Conservation (phyloP, 2,888 invertebrate species). For the Rugalucina vietnamica region DNA sequence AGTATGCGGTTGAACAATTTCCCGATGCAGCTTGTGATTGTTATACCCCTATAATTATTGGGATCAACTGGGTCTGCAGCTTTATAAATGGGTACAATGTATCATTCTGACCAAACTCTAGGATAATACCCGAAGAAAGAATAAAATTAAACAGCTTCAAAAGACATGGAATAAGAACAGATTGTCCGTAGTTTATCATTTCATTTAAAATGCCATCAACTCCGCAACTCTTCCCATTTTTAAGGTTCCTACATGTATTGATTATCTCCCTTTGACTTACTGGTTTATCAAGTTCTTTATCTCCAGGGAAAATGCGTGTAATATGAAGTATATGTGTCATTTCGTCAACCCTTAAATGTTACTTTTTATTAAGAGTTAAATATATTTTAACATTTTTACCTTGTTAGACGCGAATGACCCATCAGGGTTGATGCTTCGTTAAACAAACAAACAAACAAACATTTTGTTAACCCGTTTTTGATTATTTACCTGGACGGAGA, state of each 20-base stretch:
- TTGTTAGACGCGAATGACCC: too few species aligned
- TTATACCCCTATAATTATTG: constrained; percentile 3
- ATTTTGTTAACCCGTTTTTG: background rate
- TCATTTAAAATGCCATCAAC: constrained; percentile 9
- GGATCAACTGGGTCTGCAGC: background rate
- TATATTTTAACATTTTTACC: too few species aligned
- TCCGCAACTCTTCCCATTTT: background rate
- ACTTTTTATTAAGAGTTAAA: too few species aligned
- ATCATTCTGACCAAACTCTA: background rate
- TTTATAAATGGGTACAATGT: constrained; percentile 7
- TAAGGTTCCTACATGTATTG: background rate
- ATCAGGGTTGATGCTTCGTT: too few species aligned
- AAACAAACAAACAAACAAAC: too few species aligned
- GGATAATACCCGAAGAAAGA: background rate
- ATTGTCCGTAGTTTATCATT: constrained; percentile 15
- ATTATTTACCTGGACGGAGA: background rate
- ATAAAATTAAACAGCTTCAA: constrained; percentile 11
- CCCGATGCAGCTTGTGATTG: background rate
- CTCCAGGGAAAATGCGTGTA: too few species aligned
- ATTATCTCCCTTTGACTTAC: background rate
- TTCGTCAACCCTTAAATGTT: too few species aligned
- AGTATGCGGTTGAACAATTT: constrained; percentile 10
- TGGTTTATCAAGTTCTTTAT: too few species aligned
- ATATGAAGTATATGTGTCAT: too few species aligned
- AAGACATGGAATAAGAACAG: background rate